phyloP scores from a whole-genome alignment of 2,888 invertebrate genomes.

The Leptopilina myrica region DNA sequence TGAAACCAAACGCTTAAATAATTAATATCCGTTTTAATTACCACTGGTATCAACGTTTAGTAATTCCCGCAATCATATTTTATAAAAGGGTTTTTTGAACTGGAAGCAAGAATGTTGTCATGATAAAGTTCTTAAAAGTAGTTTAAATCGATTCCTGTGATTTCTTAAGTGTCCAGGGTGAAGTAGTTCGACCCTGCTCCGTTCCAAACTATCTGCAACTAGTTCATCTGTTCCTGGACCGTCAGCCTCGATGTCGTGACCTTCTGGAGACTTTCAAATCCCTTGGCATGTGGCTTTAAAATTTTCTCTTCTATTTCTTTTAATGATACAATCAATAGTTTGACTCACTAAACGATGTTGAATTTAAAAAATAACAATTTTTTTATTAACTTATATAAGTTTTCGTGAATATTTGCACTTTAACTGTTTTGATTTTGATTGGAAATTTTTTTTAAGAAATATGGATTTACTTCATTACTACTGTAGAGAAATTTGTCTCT shows the following conservation, averaged over 20 bases:
- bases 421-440: too few relatives aligned
- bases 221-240: conserved; percentile 60
- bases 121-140: conserved; percentile 40
- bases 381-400: too few relatives aligned
- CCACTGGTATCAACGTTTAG: too few relatives aligned
- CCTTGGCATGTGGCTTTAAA: conserved; percentile 43
- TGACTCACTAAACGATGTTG: too few relatives aligned
- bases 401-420: too few relatives aligned
- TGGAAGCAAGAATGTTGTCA: conserved; percentile 9
- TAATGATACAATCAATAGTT: too few relatives aligned
- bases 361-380: too few relatives aligned
- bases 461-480: too few relatives aligned
- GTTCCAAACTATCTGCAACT: conserved; percentile 60
- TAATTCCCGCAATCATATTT: background rate
- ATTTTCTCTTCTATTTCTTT: conserved; percentile 20
- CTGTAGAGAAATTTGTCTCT: background rate
- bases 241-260: conserved; percentile 61
- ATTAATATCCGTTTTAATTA: too few relatives aligned
- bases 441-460: too few relatives aligned
- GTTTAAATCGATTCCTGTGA: conserved; percentile 42
- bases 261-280: conserved; percentile 61
- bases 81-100: background rate
- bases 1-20: too few relatives aligned
- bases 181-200: conserved; percentile 61
- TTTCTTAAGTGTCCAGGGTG: conserved; percentile 48